These are phyloP conservation scores for Petrocephalus microphthalmus DNA, from an alignment of 2,113 vertebrate species.

Conservation along the genomic window DNA sequence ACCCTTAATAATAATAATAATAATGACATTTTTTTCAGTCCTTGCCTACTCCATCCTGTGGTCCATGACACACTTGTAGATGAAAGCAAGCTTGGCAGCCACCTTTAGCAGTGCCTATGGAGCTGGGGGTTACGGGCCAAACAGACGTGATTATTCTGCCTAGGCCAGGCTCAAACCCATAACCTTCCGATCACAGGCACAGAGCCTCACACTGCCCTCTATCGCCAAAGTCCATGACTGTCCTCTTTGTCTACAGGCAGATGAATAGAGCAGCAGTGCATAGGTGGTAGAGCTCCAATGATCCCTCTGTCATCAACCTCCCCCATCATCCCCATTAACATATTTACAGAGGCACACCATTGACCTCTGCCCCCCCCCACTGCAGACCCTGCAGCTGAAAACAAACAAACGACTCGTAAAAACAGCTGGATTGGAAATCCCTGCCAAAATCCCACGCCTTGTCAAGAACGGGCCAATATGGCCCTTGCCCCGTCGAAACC, in stretches of 20 bases:
- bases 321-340: conserved; percentile 26
- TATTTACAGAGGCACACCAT: conserved; percentile 31
- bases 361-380: conserved; percentile 11
- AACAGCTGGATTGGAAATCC: conserved; percentile 17
- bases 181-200: background rate
- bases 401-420: conserved; percentile 20
- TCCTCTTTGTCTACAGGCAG: background rate
- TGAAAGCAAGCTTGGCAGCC: background rate
- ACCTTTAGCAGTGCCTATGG: no score
- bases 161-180: background rate
- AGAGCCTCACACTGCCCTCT: background rate
- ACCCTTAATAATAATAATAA: background rate
- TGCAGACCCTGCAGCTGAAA: background rate
- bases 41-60: background rate
- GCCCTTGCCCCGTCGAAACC: background rate
- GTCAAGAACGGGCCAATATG: background rate
- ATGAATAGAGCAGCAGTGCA: background rate
- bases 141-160: background rate
- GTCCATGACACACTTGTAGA: background rate
- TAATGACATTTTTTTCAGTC: background rate
- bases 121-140: background rate
- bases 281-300: background rate
- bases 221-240: background rate
- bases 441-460: background rate
- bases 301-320: background rate